Percentiles rank a stretch among this genome's conserved stretches.
These are phyloP conservation scores for Euglossa dilemma DNA, from an alignment of 1,140 invertebrate genomes.

Conservation along the genomic window DNA sequence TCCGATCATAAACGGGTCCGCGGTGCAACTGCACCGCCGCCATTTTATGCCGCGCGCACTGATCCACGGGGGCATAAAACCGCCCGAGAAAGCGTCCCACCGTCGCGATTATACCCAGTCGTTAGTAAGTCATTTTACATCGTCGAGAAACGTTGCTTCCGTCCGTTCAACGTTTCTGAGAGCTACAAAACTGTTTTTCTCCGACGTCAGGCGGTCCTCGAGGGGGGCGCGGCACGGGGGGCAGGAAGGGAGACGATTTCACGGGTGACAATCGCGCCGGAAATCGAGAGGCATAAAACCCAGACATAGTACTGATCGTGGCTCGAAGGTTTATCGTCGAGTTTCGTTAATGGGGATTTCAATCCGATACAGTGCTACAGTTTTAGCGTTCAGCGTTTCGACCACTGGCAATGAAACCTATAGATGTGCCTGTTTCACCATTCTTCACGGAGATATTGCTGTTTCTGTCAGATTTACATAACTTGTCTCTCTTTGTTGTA, in stretches of 20 bases:
- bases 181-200: conserved; percentile 52
- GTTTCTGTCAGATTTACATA: too few species aligned
- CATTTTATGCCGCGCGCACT: conserved; percentile 53
- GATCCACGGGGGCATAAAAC: conserved; percentile 60
- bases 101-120: conserved; percentile 59
- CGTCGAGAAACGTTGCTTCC: conserved; percentile 42
- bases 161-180: conserved; percentile 25
- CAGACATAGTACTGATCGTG: background rate
- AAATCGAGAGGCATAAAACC: conserved; percentile 13
- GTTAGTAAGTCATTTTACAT: conserved; percentile 66
- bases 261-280: background rate
- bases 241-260: background rate
- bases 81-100: conserved; percentile 8
- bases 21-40: conserved; percentile 58
- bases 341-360: conserved; percentile 51
- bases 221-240: too few species aligned
- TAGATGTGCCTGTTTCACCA: conserved; percentile 7
- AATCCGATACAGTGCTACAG: conserved; percentile 42
- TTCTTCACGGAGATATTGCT: too few species aligned
- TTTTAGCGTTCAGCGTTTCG: background rate
- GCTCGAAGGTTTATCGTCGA: conserved; percentile 48
- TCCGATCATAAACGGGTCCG: conserved; percentile 64
- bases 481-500: too few species aligned
- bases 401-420: conserved; percentile 11
- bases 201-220: background rate